phyloP scores from a whole-genome alignment of 2,113 vertebrate genomes.

The Bos indicus region DNA sequence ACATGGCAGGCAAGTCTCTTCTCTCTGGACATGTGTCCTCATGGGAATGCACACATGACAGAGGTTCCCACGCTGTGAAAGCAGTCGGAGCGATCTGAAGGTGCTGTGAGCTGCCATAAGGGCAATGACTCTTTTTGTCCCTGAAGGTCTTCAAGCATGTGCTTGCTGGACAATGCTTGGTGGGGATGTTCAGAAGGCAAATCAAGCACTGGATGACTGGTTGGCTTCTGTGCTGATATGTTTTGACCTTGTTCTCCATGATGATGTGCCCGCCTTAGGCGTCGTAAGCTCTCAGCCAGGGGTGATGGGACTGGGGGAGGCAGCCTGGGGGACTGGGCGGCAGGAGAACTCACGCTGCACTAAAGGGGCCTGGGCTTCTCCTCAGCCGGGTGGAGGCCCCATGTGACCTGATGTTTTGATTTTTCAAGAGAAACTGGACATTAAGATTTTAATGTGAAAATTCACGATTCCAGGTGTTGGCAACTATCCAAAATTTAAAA shows the following conservation, averaged over 20 bases:
- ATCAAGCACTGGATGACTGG: neutral
- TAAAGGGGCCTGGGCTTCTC: neutral
- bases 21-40: neutral
- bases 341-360: neutral
- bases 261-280: neutral
- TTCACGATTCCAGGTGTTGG: neutral
- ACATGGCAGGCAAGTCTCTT: neutral
- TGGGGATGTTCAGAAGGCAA: neutral
- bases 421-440: neutral
- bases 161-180: neutral
- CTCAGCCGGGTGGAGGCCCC: neutral
- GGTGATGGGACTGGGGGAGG: neutral
- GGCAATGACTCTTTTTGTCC: neutral
- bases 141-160: neutral
- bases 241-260: neutral
- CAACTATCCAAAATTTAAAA: neutral
- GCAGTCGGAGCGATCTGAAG: neutral
- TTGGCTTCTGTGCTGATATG: neutral
- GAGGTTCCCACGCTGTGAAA: neutral
- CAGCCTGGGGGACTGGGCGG: neutral
- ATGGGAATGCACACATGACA: neutral
- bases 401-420: neutral
- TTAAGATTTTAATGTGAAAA: slow-evolving; percentile 17
- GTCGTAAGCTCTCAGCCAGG: neutral
- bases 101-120: neutral